Evolutionary conservation across 2,797 vertebrate species (phyloP), one percentile per base, ranked within the genome.

Genomic region (Arnoldichthys spilopterus): DNA sequence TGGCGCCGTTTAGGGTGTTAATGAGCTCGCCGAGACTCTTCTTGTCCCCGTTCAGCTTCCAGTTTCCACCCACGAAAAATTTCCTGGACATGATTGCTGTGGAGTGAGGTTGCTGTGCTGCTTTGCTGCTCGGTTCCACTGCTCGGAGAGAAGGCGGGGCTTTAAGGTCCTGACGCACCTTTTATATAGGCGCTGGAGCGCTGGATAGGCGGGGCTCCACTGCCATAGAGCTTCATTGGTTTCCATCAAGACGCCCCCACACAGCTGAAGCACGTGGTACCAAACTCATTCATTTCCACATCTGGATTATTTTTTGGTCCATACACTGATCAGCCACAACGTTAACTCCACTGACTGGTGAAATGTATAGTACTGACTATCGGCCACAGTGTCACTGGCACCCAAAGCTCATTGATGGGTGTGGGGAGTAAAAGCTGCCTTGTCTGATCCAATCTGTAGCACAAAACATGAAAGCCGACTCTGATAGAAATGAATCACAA

Each of bases 31-130:
- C 96, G 0, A 98, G 93, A 77, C 91, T 95, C 68, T 96, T 96
- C 94, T 98, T 99, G 81, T 98, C 94, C 40, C 97, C 97, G 49
- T 99, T 98, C 97, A 99, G 91, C 90, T 98, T 99, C 97, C 97
- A 99, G 92, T 99, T 99, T 3, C 97, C 97, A 80, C 97, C 97
- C 0, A 99, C 97, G 86, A 98, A 99, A 88, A 99, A 98, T 90
- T 98, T 98, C 88, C 97, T 96, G 88, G 92, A 90, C 97, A 98
- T 98, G 83, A n/a, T 90, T 90, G 86, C 84, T 53, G 34, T 43
- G 40, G 40, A 12, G 5, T 4, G 73, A 0, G 72, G 69, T 26
- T 13, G 32, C 28, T 63, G 18, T 26, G 15, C 22, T 45, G 34
- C n/a, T 26, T 8, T 20, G 28, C 6, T 43, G 37, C 6, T 30